Evolutionary conservation across 2,888 invertebrate genomes (phyloP), one percentile per base, ranked within the genome.

Genomic region (Argynnis bischoffii): DNA sequence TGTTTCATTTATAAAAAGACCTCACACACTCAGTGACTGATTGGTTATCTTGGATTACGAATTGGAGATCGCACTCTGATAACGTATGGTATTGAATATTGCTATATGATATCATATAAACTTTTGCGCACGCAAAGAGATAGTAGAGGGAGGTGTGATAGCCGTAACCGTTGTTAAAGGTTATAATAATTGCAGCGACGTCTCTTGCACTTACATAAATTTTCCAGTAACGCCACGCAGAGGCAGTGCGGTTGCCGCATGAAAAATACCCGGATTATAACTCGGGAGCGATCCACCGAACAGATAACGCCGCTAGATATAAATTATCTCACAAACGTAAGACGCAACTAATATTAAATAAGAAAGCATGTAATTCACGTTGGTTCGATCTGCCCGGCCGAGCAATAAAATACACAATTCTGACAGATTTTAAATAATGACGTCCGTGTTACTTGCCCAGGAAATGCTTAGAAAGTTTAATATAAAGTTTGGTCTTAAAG

Each of bases 401-500:
- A 80, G 86, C 81, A 87, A 90, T 92, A 92, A 91, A 92, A 88
- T 92, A 92, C 83, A 90, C 81, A 82, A 84, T 89, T 92, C 89
- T 92, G 92, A 92, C 92, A 92, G 88, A 86, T 89, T 86, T 90
- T 89, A 90, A 92, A 92, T 92, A 91, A 92, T 89, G 86, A 91
- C 91, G 83, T 89, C 90, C 90, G 89, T 79, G 81, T 79, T 81
- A 81, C 80, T 82, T 64, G 57, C 46, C 59, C 86, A 88, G 92
- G 90, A 90, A 90, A 87, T 84, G 84, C 87, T 88, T 89, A 88
- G 89, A 90, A 90, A 90, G 87, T 87, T 87, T 81, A 71, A 79
- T 81, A 81, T 80, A 79, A 81, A 81, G 77, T 81, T 80, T 77
- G 80, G 78, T 79, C 81, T 78, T 80, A 80, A 88, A 86, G 75